Evolutionary conservation across 2,113 vertebrate genomes (phyloP), one percentile per base, ranked within the genome.

Genomic region (Ranitomeya variabilis): DNA sequence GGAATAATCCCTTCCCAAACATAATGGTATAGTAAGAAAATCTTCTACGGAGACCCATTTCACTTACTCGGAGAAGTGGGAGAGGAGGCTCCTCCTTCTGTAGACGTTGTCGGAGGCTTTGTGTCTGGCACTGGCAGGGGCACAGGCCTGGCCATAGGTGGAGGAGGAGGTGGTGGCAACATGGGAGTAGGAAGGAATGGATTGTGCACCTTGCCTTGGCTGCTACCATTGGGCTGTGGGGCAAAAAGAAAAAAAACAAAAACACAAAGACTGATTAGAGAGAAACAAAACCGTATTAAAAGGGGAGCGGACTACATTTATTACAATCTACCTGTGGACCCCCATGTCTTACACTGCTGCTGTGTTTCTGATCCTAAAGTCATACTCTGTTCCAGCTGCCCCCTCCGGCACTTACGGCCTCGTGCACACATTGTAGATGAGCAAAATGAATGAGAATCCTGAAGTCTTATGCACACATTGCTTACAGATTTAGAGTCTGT

Each of bases 191-290:
- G 97, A 94, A 99, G 96, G 95, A 99, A 99, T 91, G 98, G 98
- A 95, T 99, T 99, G 96, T 99, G 98, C 93, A 99, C 98, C 95
- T 99, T 99, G 94, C 97, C 97, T 95, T 99, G 98, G 95, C 97
- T 98, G 95, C 97, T 97, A 92, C 98, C 97, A 79, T 99, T 99
- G 93, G 98, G 97, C 98, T 99, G 94, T 37, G 85, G 21, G 88
- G 62, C 90, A 90, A 88, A 21, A 76, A 57, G 21, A 80, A 59
- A 19, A 87, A 91, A 91, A 59, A 19, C 86, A 91, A 91, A 77
- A 13, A 62, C n/a, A 54, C 18, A 76, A 37, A 69, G 7, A 51
- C 18, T n/a, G 69, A 31, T 57, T 51, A 4, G 31, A 51, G 3
- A 7, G 16, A 3, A 45, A 74, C 37, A 8, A 71, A 31, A 2